These are phyloP conservation scores for Amblyjoppa proteus DNA, from an alignment of 2,888 invertebrate species.

Conservation along the genomic window DNA sequence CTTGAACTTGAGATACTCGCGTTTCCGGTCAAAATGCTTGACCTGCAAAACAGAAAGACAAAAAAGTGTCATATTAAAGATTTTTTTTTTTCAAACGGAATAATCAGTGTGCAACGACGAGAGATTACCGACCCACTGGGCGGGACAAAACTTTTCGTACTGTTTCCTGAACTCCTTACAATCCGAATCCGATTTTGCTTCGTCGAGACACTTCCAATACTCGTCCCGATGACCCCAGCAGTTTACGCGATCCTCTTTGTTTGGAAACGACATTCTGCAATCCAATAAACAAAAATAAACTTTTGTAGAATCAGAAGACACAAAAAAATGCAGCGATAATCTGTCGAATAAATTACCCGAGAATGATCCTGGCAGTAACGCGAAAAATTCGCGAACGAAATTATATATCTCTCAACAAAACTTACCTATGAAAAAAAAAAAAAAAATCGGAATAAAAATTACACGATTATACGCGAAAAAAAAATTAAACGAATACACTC, in stretches of 20 bases:
- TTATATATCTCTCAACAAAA: constrained; percentile 25
- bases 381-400: background rate
- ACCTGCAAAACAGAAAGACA: constrained; percentile 85
- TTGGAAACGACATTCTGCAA: constrained; percentile 91
- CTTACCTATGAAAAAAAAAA: constrained; percentile 62
- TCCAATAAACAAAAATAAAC: background rate
- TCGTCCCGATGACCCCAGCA: constrained; percentile 95
- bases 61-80: background rate
- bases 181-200: constrained; percentile 88
- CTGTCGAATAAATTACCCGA: background rate
- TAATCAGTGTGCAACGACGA: background rate
- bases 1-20: constrained; percentile 95
- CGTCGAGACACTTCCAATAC: constrained; percentile 96
- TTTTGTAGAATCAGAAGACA: background rate
- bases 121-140: constrained; percentile 90
- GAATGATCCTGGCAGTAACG: background rate
- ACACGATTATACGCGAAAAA: background rate
- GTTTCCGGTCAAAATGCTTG: constrained; percentile 96
- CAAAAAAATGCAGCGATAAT: background rate
- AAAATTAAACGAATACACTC: constrained; percentile 37
- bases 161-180: constrained; percentile 91
- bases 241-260: constrained; percentile 91
- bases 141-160: constrained; percentile 92
- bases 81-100: background rate
- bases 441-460: background rate